Base-by-base conservation (phyloP, 2,888 invertebrate genomes). In the Drosophila peninsularis region DNA sequence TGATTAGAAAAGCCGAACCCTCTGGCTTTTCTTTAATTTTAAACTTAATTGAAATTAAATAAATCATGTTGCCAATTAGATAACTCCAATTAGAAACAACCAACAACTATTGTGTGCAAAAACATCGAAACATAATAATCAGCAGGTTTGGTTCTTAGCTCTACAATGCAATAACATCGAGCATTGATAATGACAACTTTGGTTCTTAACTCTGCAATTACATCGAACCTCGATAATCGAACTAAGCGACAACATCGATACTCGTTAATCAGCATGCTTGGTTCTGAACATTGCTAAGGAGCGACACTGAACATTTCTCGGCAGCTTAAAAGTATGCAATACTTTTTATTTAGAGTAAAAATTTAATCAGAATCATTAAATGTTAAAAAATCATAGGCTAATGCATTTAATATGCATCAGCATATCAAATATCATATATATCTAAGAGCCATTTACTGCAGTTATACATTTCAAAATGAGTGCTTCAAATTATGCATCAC, bases 401-500 rank as follows among this genome's bases (percentile, higher is more conserved):
- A n/a, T n/a, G n/a, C n/a, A n/a, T n/a, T n/a, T n/a, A n/a, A n/a
- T n/a, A 14, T 13, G 5, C 5, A 36, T 13, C 6, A 34, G 5
- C 4, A 36, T 36, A 5, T 6, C 5, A 14, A 14, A 13, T 14
- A 34, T 14, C 11, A 14, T 34, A 14, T 14, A 4, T 5, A 34
- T 4, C 5, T n/a, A 1, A 24, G 24, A 24, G 11, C 13, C 19
- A 3, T 21, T 2, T 13, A 5, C 13, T 42, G 11, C 13, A 13
- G 10, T 41, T 17, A 21, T 19, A 41, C 5, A 21, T 1, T 19
- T 11, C 37, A 19, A n/a, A 1, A 17, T n/a, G 9, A 0, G 21
- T 13, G 60, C 73, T 10, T 2, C 32, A 50, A 74, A 75, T 55
- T 58, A 68, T 30, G 34, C 62, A 52, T 1, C 5, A 19, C 4